Percentiles rank a stretch among this genome's conserved stretches.
phyloP scores from a whole-genome alignment of 2,888 invertebrate genomes.

The Merodon equestris region DNA sequence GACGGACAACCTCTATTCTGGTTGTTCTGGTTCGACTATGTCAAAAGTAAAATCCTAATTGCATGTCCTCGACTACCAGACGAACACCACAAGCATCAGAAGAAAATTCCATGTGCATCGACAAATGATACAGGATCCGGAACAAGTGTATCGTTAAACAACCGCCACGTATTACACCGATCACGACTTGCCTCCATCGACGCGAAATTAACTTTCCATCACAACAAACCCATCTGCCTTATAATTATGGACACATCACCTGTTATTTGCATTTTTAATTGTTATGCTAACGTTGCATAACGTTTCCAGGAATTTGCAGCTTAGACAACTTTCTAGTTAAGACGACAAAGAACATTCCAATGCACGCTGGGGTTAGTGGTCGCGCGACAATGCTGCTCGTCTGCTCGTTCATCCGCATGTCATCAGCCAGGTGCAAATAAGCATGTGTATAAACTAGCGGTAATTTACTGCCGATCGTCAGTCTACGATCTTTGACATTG shows the following conservation, averaged over 20 bases:
- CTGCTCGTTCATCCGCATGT: slow-evolving; percentile 40
- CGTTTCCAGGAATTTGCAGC: slow-evolving; percentile 36
- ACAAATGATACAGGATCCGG: no score
- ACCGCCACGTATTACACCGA: neutral
- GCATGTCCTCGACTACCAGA: no score
- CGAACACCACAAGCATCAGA: no score
- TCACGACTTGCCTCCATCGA: neutral
- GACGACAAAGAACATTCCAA: slow-evolving; percentile 39
- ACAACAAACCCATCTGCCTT: slow-evolving; percentile 22
- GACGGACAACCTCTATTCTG: no score
- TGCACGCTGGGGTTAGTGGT: neutral
- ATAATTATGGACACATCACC: neutral
- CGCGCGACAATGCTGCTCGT: slow-evolving; percentile 12
- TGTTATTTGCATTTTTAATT: slow-evolving; percentile 35
- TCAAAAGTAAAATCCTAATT: no score
- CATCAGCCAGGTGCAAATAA: slow-evolving; percentile 36
- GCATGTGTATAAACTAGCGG: slow-evolving; percentile 10
- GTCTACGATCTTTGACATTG: slow-evolving; percentile 52
- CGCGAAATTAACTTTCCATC: slow-evolving; percentile 12
- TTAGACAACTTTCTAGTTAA: slow-evolving; percentile 42
- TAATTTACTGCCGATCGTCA: slow-evolving; percentile 40
- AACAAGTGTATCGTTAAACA: no score
- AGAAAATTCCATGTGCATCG: no score
- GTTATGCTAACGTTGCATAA: slow-evolving; percentile 37
- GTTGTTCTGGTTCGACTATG: no score